These are phyloP conservation scores for Caenorhabditis macrosperma DNA, from an alignment of 2,888 invertebrate species.

Conservation along the genomic window DNA sequence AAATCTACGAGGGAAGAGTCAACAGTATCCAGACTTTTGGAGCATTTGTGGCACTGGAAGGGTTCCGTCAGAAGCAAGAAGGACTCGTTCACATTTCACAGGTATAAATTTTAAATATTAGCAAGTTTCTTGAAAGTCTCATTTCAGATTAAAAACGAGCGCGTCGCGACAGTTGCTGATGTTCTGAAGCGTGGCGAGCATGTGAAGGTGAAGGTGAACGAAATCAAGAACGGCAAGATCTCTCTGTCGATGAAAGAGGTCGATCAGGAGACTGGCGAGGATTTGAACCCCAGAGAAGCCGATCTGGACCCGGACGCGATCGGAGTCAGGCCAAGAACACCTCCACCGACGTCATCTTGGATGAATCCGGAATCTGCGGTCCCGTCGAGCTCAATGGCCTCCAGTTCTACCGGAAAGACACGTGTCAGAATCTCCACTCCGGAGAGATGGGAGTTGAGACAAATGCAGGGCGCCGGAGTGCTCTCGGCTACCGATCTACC, in stretches of 20 bases:
- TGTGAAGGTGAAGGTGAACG: slow-evolving; percentile 87
- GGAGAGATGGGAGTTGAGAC: slow-evolving; percentile 96
- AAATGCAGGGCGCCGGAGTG: slow-evolving; percentile 91
- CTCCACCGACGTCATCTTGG: slow-evolving; percentile 66
- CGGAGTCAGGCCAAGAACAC: slow-evolving; percentile 68
- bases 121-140: too few relatives aligned
- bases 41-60: slow-evolving; percentile 91
- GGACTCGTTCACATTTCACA: slow-evolving; percentile 95
- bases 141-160: slow-evolving; percentile 81
- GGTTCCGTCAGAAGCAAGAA: slow-evolving; percentile 90
- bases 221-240: slow-evolving; percentile 93
- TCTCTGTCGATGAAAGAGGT: slow-evolving; percentile 86
- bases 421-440: slow-evolving; percentile 91
- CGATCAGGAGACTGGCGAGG: slow-evolving; percentile 93
- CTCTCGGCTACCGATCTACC: slow-evolving; percentile 89
- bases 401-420: slow-evolving; percentile 45
- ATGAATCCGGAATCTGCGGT: slow-evolving; percentile 69
- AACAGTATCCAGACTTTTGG: slow-evolving; percentile 98
- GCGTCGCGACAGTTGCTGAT: slow-evolving; percentile 94
- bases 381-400: slow-evolving; percentile 17
- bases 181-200: slow-evolving; percentile 92
- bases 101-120: too few relatives aligned
- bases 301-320: slow-evolving; percentile 69
- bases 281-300: slow-evolving; percentile 87
- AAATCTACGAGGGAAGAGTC: slow-evolving; percentile 94